These are phyloP conservation scores for Odocoileus hemionus DNA, from an alignment of 2,113 vertebrate species.

Conservation along the genomic window DNA sequence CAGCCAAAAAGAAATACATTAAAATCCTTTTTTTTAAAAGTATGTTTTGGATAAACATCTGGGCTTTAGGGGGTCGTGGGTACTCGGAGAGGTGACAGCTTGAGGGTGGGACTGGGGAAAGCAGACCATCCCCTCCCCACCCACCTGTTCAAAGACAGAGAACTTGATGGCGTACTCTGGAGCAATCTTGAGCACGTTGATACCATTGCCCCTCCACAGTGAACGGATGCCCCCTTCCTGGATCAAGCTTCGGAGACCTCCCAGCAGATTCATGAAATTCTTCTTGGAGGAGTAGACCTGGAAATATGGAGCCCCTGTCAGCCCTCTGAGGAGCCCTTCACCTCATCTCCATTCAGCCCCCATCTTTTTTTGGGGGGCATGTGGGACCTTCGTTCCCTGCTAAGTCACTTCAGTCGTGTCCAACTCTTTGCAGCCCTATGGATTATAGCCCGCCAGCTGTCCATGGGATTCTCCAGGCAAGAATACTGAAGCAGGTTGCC, in stretches of 20 bases:
- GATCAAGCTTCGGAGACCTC: slow-evolving; percentile 81
- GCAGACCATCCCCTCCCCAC: neutral
- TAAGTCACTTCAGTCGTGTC: neutral
- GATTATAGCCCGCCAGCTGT: neutral
- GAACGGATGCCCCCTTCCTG: slow-evolving; percentile 85
- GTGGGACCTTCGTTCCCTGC: neutral
- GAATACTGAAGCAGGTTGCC: neutral
- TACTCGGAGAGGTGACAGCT: neutral
- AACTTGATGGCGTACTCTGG: slow-evolving; percentile 91
- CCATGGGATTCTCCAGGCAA: neutral
- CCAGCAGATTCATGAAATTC: slow-evolving; percentile 78
- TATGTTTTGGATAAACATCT: neutral
- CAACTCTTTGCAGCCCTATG: neutral
- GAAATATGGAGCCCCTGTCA: neutral
- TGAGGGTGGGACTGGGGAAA: neutral
- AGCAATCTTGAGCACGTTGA: slow-evolving; percentile 91
- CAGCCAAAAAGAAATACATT: neutral
- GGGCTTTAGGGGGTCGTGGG: neutral
- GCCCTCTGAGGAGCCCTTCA: neutral
- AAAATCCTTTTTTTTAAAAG: no score
- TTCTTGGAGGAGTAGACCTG: slow-evolving; percentile 85
- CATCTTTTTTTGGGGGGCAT: neutral
- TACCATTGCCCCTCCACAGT: slow-evolving; percentile 89
- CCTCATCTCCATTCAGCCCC: neutral
- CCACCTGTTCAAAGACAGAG: slow-evolving; percentile 88